These are phyloP conservation scores for Cephus pulcher DNA, from an alignment of 2,888 invertebrate genomes.

Conservation along the genomic window DNA sequence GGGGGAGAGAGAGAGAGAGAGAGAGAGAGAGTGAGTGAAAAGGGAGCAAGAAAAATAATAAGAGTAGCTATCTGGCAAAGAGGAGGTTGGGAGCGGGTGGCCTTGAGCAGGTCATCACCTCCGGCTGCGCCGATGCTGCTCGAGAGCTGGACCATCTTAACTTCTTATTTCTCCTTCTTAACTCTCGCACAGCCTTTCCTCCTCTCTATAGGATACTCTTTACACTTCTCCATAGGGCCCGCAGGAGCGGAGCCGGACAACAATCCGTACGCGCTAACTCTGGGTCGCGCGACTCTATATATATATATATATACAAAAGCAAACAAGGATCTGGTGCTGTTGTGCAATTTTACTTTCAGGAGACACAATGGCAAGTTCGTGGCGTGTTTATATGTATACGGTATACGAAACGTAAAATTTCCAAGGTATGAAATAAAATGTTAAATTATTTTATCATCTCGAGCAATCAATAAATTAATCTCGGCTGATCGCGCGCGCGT, in stretches of 20 bases:
- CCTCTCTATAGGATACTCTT: conserved; percentile 1
- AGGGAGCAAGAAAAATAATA: conserved; percentile 32
- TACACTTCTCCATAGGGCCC: conserved; percentile 24
- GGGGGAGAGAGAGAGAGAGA: conserved; percentile 30
- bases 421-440: background rate
- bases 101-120: conserved; percentile 67
- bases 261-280: conserved; percentile 40
- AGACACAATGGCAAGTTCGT: no score
- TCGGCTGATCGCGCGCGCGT: background rate
- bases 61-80: conserved; percentile 43
- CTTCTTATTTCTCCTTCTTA: conserved; percentile 35
- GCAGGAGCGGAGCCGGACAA: conserved; percentile 26
- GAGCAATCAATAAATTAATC: background rate
- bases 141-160: conserved; percentile 56
- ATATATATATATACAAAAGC: background rate
- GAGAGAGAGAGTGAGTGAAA: conserved; percentile 40
- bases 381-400: no score
- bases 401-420: background rate
- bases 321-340: background rate
- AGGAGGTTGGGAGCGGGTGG: conserved; percentile 61
- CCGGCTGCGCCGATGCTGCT: conserved; percentile 48
- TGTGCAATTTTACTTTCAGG: background rate
- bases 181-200: conserved; percentile 12
- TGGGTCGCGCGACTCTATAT: background rate
- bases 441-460: background rate